Evolutionary conservation across 2,888 invertebrate species (phyloP).

Genomic region (Notocelia uddmanniana): DNA sequence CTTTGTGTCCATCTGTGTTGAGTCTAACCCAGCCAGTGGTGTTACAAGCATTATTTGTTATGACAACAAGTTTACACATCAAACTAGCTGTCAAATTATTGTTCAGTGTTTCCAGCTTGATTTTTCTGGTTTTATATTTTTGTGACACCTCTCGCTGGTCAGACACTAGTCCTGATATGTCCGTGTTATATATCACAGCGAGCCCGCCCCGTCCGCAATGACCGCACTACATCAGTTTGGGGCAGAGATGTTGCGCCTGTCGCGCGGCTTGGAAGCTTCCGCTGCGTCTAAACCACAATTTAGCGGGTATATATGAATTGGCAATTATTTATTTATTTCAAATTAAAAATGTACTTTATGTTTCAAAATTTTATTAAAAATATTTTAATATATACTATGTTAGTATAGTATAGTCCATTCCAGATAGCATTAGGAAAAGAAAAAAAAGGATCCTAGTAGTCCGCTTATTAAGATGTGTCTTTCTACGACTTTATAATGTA

Average conservation of each 20-base stretch:
- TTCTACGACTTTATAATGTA: too few relatives aligned
- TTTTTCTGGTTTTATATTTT: background rate
- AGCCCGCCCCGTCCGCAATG: conserved; percentile 93
- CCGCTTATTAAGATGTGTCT: too few relatives aligned
- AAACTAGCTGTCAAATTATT: too few relatives aligned
- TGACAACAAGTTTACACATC: background rate
- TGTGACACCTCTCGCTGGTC: background rate
- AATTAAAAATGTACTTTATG: background rate
- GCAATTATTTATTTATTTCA: conserved; percentile 66
- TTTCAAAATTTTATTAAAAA: background rate
- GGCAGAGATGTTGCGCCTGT: conserved; percentile 94
- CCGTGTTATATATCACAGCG: conserved; percentile 85
- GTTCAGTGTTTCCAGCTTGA: too few relatives aligned
- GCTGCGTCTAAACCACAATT: conserved; percentile 79
- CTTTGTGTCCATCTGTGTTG: conserved; percentile 47
- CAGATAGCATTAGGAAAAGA: background rate
- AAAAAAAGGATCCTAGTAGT: too few relatives aligned
- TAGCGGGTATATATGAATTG: conserved; percentile 79
- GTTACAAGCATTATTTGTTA: background rate
- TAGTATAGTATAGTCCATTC: background rate
- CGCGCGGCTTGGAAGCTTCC: conserved; percentile 92
- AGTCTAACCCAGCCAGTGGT: background rate
- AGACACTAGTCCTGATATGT: conserved; percentile 69
- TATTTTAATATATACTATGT: background rate
- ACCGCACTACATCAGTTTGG: conserved; percentile 94